Conservation (phyloP, 2,113 vertebrate genomes). For the Brienomyrus brachyistius region DNA sequence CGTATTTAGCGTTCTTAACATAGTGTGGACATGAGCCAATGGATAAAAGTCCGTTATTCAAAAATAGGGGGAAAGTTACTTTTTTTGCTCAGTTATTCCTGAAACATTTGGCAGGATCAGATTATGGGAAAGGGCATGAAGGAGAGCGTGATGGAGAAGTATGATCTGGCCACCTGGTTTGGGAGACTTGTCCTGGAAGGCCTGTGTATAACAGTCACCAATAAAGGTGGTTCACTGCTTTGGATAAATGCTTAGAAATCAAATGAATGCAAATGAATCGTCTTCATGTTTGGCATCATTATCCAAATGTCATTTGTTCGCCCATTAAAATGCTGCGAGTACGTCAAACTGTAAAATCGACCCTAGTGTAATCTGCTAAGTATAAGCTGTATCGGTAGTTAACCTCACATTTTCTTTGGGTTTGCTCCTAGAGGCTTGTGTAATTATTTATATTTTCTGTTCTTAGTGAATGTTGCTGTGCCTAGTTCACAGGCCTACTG, state of each 20-base stretch:
- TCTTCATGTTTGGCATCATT: background rate
- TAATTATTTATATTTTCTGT: background rate
- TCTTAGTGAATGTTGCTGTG: background rate
- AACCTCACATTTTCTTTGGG: background rate
- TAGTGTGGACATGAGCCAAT: background rate
- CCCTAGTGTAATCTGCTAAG: background rate
- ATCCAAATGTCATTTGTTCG: background rate
- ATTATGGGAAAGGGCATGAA: background rate
- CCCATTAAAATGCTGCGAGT: background rate
- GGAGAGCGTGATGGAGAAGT: background rate
- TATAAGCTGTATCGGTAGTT: background rate
- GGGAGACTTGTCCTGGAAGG: background rate
- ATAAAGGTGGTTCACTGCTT: background rate
- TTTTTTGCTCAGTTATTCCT: background rate
- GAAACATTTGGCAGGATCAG: background rate
- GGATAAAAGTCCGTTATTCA: background rate
- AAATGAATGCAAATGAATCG: background rate
- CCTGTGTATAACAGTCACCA: background rate
- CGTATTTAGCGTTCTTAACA: background rate
- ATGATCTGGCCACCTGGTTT: background rate
- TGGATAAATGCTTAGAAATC: background rate
- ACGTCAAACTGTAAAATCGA: background rate
- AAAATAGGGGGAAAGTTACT: background rate
- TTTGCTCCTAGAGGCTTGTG: background rate
- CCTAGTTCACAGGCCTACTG: background rate